Evolutionary conservation across 1,140 invertebrate genomes (phyloP), one percentile per base, ranked within the genome.

Genomic region (Eumaeus atala): DNA sequence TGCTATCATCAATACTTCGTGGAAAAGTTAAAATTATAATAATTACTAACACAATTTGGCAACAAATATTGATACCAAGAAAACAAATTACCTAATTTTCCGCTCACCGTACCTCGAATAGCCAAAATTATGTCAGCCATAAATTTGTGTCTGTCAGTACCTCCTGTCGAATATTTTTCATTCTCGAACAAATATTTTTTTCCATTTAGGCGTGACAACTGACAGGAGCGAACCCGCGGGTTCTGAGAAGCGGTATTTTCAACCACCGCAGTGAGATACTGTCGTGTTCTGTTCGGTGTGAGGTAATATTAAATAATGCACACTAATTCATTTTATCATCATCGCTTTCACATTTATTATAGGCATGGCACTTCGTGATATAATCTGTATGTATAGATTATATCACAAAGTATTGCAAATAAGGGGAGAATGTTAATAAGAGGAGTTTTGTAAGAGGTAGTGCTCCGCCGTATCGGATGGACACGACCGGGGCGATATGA

Each of bases 41-140:
- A 2, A 28, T 28, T 6, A 28, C 21, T 28, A 6, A 28, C 21
- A 28, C 6, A 28, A 28, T 28, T 28, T 28, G 6, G 21, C 2
- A 28, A 28, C 14, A 16, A 44, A 16, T 6, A 44, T 44, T 44
- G 16, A 44, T 44, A 18, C 40, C 40, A 16, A 9, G 40, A 44
- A 44, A 16, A 44, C 40, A 44, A 44, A 44, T 44, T 44, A 44
- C 40, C 12, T 16, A 7, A 44, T 44, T 44, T 44, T 17, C 40
- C 9, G 17, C 40, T 14, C 17, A 44, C 9, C 40, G 12, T 44
- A 9, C 16, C 12, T 16, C 40, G 7, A 44, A 44, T 44, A 9
- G 3, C 12, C 14, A 7, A 44, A 44, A 44, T 16, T 44, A 16
- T 14, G 12, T 16, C 12, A 9, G 14, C 9, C 40, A 9, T 44